Evolutionary conservation across 2,113 vertebrate species (phyloP).

Genomic region (Cavia porcellus): DNA sequence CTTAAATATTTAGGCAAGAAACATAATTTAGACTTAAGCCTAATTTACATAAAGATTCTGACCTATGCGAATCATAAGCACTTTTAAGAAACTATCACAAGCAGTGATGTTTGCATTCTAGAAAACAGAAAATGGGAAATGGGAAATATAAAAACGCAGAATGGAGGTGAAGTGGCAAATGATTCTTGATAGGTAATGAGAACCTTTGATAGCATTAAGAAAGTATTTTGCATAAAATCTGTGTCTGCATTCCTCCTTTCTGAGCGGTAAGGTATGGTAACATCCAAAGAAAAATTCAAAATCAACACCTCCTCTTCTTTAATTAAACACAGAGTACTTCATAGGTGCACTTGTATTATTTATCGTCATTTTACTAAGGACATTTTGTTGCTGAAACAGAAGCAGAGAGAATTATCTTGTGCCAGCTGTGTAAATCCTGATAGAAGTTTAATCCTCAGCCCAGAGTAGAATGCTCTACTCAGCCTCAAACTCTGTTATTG

Average conservation of each 20-base stretch:
- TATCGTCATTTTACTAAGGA: conserved; percentile 61
- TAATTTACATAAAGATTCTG: conserved; percentile 83
- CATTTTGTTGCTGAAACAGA: conserved; percentile 66
- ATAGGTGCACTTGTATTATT: conserved; percentile 38
- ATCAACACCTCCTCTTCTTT: neutral
- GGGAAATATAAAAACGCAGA: conserved; percentile 51
- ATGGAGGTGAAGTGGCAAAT: conserved; percentile 40
- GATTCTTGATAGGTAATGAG: conserved; percentile 41
- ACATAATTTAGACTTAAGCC: conserved; percentile 81
- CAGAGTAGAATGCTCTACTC: conserved; percentile 44
- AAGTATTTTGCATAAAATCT: conserved; percentile 22
- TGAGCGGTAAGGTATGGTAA: neutral
- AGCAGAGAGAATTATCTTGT: conserved; percentile 60
- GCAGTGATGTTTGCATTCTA: conserved; percentile 55
- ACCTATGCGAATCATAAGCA: conserved; percentile 62
- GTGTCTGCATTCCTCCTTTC: conserved; percentile 21
- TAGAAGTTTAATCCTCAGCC: conserved; percentile 60
- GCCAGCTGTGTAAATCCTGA: conserved; percentile 70
- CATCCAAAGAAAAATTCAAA: conserved; percentile 22
- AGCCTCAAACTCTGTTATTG: conserved; percentile 54
- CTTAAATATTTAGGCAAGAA: conserved; percentile 90
- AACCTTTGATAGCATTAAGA: conserved; percentile 32
- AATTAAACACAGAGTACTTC: conserved; percentile 41
- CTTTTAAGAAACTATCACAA: conserved; percentile 43
- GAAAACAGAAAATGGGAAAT: neutral